phyloP scores from a whole-genome alignment of 2,888 invertebrate species.

The Xestia rhomboidea region DNA sequence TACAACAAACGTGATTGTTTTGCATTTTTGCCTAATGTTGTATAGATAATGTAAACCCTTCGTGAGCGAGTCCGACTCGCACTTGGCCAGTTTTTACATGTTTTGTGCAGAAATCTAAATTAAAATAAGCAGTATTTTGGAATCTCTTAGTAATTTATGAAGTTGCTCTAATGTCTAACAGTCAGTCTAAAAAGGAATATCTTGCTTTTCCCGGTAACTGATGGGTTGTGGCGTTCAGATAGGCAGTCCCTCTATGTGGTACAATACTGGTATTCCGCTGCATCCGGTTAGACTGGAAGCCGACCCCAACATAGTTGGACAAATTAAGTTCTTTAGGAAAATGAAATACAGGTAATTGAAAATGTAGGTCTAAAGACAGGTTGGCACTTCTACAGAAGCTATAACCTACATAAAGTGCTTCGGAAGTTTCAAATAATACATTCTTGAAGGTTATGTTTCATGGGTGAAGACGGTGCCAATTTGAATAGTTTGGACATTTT shows the following conservation, averaged over 20 bases:
- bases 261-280: background rate
- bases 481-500: slow-evolving; percentile 21
- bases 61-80: no score
- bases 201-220: background rate
- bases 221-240: background rate
- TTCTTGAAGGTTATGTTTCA: slow-evolving; percentile 22
- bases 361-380: background rate
- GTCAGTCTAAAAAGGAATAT: background rate
- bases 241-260: background rate
- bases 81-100: no score
- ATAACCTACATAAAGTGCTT: background rate
- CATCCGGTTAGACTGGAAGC: background rate
- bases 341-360: background rate
- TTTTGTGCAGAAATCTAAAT: no score
- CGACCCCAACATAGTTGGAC: background rate
- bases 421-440: background rate
- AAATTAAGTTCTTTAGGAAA: background rate
- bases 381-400: slow-evolving; percentile 7
- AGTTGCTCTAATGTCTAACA: background rate
- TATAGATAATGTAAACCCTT: no score
- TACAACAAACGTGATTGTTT: no score
- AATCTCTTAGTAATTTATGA: background rate
- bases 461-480: slow-evolving; percentile 12
- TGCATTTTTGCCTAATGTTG: no score
- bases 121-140: no score